Base-by-base conservation (phyloP, 1,140 invertebrate genomes). In the Lepidurus arcticus region DNA sequence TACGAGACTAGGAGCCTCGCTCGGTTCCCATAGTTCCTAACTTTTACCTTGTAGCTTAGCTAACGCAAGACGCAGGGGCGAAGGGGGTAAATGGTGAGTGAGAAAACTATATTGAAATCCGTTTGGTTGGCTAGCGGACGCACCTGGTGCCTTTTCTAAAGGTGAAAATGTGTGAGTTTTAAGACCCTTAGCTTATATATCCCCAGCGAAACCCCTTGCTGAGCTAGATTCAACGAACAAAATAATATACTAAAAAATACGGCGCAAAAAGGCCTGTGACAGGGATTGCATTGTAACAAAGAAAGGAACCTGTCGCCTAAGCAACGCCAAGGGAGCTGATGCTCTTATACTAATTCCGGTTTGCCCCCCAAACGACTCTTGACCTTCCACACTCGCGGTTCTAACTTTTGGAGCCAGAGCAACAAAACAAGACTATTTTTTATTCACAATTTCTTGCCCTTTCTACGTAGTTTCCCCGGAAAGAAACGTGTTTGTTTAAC, bases 131-230 rank as follows among this genome's bases (percentile, higher is more conserved):
- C 34, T 34, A 21, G 53, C 53, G 53, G 53, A 13, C 21, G 53
- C 53, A 65, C 53, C 53, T 65, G 53, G 53, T 65, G 53, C 53
- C 13, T 7, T 65, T 65, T 65, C 21, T 65, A 65, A 65, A 65
- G 53, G 53, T 65, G 53, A n/a, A 16, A 13, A 9, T n/a, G 53
- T 21, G 53, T 6, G 21, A 16, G 53, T 13, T 16, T 21, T 21
- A 7, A 7, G 6, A 1, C 16, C 13, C 53, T 21, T 21, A n/a
- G 16, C n/a, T 65, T 13, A 13, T 65, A 21, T 21, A 65, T 13
- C 53, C 53, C 13, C n/a, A 16, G 53, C 13, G 16, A 47, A 13
- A 65, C 1, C 21, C 21, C 53, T 65, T 21, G 53, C 53, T n/a
- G 53, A 21, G 53, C n/a, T 9, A 65, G 53, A n/a, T 65, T 65